Evolutionary conservation across 2,113 vertebrate species (phyloP).

Genomic region (Mungos mungo): DNA sequence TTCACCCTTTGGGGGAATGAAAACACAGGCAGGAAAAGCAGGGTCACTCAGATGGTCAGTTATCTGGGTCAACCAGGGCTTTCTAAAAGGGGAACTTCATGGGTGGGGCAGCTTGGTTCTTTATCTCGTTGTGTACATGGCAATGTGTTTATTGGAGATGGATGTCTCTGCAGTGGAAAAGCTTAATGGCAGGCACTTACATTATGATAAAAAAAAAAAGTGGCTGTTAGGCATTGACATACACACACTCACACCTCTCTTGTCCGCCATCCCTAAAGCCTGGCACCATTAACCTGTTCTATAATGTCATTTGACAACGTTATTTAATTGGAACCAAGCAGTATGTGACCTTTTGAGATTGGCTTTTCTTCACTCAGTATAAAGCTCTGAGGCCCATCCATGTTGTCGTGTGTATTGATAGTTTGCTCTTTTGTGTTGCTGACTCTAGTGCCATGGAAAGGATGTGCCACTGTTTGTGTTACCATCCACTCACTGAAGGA

Average conservation of each 20-base stretch:
- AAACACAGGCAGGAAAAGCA: neutral
- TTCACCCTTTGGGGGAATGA: neutral
- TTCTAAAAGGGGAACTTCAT: neutral
- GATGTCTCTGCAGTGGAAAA: neutral
- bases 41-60: neutral
- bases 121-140: neutral
- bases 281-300: too few species aligned
- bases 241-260: neutral
- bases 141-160: neutral
- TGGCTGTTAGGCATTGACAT: neutral
- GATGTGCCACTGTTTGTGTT: neutral
- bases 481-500: neutral
- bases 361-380: neutral
- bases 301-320: neutral
- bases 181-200: neutral
- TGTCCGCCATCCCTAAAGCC: too few species aligned
- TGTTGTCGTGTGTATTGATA: neutral
- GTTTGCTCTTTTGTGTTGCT: neutral
- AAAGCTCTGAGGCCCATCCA: neutral
- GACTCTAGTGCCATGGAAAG: neutral
- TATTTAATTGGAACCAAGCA: neutral
- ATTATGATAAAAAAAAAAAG: neutral
- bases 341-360: neutral
- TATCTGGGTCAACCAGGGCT: neutral
- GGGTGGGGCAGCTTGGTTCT: neutral